phyloP scores from a whole-genome alignment of 1,140 invertebrate species.

The Trissolcus basalis region DNA sequence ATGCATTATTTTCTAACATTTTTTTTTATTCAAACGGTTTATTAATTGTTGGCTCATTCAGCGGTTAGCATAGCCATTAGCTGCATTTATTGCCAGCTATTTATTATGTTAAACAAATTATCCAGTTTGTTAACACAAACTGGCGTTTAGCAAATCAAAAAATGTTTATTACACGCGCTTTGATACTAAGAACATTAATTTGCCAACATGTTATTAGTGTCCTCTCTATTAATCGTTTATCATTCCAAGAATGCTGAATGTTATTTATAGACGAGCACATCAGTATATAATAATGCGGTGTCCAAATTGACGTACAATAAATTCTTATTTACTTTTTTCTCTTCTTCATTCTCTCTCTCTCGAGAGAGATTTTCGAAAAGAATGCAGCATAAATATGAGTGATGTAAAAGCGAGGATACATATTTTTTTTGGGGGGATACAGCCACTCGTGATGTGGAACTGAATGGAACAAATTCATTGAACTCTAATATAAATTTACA shows the following conservation, averaged over 20 bases:
- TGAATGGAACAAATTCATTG: too few relatives aligned
- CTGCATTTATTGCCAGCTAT: too few relatives aligned
- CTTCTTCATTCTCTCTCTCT: too few relatives aligned
- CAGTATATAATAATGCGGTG: slow-evolving; percentile 14
- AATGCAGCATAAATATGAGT: too few relatives aligned
- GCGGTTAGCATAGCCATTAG: too few relatives aligned
- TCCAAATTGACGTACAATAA: slow-evolving; percentile 11
- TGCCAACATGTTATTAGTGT: slow-evolving; percentile 21
- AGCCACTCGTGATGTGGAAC: too few relatives aligned
- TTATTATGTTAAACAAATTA: too few relatives aligned
- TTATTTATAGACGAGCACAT: slow-evolving; percentile 26
- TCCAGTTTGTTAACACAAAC: background rate
- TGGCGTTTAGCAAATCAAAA: background rate
- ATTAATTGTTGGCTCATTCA: background rate
- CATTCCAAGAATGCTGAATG: slow-evolving; percentile 24
- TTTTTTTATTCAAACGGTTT: background rate
- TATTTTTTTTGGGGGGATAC: too few relatives aligned
- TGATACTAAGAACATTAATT: slow-evolving; percentile 18
- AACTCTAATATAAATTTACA: too few relatives aligned
- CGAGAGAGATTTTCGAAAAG: too few relatives aligned
- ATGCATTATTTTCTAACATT: background rate
- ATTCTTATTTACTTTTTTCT: background rate
- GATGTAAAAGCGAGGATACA: too few relatives aligned
- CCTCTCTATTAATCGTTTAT: slow-evolving; percentile 28
- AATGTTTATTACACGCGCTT: background rate